These are phyloP conservation scores for Silurus lanzhouensis DNA, from an alignment of 2,797 vertebrate species.

Conservation along the genomic window DNA sequence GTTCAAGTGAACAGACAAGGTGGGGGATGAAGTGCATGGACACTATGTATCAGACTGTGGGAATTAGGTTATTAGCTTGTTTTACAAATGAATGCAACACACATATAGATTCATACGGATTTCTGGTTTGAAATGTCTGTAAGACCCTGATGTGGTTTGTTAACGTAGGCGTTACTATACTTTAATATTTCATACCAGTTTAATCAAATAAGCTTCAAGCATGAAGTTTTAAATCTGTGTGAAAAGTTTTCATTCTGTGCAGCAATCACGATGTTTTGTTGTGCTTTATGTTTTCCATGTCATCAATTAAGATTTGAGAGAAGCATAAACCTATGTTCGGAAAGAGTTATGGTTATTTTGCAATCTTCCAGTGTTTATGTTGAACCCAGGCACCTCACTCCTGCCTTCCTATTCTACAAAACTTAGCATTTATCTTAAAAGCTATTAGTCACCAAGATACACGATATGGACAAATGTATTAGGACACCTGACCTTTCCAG, in stretches of 20 bases:
- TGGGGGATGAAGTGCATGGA: background rate
- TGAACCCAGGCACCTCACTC: background rate
- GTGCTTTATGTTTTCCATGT: conserved; percentile 1
- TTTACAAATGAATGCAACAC: background rate
- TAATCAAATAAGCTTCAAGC: background rate
- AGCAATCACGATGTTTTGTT: background rate
- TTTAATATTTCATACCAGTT: background rate
- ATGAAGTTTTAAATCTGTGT: too few species aligned
- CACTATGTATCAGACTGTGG: background rate
- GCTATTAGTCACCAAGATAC: background rate
- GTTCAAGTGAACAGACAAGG: background rate
- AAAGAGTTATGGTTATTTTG: background rate
- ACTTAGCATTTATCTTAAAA: background rate
- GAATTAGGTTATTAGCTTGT: background rate
- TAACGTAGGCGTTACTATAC: background rate
- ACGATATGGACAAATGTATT: too few species aligned
- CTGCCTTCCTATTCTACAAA: background rate
- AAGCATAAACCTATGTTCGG: background rate
- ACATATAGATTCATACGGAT: background rate
- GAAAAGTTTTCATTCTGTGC: background rate
- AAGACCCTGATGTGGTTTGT: background rate
- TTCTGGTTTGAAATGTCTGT: background rate
- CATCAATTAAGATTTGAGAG: background rate
- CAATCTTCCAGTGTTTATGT: background rate
- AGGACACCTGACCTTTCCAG: too few species aligned